Percentiles rank a stretch among this genome's conserved stretches.
phyloP scores from a whole-genome alignment of 2,888 invertebrate genomes.

The Rutpela maculata region DNA sequence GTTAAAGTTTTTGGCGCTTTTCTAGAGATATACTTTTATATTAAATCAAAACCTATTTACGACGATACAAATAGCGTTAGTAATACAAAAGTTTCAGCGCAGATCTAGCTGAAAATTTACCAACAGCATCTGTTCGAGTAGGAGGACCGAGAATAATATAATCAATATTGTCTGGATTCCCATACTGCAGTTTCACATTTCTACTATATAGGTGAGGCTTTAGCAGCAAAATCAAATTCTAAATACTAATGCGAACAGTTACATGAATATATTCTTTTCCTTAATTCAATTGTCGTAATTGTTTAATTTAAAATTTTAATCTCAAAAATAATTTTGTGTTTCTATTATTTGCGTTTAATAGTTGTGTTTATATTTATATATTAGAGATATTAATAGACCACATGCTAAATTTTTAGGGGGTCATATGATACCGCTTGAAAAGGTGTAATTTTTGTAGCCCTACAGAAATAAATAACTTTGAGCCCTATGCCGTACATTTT shows the following conservation, averaged over 20 bases:
- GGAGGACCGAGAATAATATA: not conserved
- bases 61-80: not conserved
- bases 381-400: no score
- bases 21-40: not conserved
- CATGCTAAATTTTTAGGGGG: no score
- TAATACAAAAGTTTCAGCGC: not conserved
- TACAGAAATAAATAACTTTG: no score
- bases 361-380: no score
- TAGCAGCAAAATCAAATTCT: not conserved
- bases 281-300: no score
- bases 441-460: no score
- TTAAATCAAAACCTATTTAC: not conserved
- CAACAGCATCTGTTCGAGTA: not conserved
- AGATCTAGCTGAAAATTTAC: not conserved
- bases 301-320: no score
- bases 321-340: no score
- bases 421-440: no score
- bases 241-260: not conserved
- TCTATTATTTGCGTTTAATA: no score
- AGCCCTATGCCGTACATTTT: no score
- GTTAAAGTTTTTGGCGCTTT: constrained; percentile 3
- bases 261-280: no score
- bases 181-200: constrained; percentile 2
- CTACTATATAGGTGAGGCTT: not conserved
- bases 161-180: constrained; percentile 4